phyloP scores from a whole-genome alignment of 2,113 vertebrate genomes.

The Otus sunia region DNA sequence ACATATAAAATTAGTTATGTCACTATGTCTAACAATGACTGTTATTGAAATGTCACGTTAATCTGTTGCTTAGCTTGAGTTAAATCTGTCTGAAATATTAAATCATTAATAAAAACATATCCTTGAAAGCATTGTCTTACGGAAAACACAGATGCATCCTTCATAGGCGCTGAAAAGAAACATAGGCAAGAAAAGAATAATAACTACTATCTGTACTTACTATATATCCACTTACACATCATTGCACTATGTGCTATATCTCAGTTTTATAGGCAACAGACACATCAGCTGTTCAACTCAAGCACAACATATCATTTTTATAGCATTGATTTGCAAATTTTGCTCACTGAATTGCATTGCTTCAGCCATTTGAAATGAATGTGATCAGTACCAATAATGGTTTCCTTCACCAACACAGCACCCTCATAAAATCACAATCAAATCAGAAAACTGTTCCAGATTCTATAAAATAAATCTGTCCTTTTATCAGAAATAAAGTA shows the following conservation, averaged over 20 bases:
- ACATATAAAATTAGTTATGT: background rate
- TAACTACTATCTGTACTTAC: background rate
- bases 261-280: background rate
- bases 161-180: background rate
- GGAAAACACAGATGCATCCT: background rate
- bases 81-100: background rate
- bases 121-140: background rate
- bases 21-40: background rate
- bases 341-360: background rate
- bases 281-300: background rate
- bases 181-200: background rate
- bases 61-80: background rate
- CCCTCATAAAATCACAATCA: background rate
- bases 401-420: background rate
- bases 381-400: background rate
- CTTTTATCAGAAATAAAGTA: background rate
- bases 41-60: background rate
- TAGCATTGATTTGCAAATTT: constrained; percentile 11
- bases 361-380: constrained; percentile 14
- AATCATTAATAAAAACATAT: background rate
- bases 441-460: background rate
- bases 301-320: constrained; percentile 3
- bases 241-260: background rate
- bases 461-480: background rate
- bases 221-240: background rate